These are phyloP conservation scores for Phortica magna DNA, from an alignment of 2,888 invertebrate genomes.

Conservation along the genomic window DNA sequence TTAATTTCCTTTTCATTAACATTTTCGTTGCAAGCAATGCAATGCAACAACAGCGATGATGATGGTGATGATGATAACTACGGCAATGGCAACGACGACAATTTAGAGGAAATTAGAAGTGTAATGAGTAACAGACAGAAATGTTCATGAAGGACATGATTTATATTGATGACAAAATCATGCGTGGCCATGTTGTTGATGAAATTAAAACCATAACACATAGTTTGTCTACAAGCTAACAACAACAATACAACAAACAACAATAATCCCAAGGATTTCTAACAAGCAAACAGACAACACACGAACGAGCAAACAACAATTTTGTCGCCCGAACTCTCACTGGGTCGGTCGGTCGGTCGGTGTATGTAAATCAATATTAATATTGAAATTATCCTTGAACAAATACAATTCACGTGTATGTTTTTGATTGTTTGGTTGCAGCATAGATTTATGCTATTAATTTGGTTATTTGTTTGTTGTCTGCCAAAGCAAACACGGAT, in stretches of 20 bases:
- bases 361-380: constrained; percentile 50
- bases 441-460: background rate
- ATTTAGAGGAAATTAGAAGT: constrained; percentile 56
- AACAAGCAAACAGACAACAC: background rate
- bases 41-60: background rate
- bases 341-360: background rate
- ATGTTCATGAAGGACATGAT: constrained; percentile 45
- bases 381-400: constrained; percentile 42
- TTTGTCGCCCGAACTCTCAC: background rate
- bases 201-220: constrained; percentile 24
- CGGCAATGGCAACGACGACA: constrained; percentile 20
- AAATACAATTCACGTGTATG: background rate
- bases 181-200: constrained; percentile 19
- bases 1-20: constrained; percentile 65
- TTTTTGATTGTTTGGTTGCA: background rate
- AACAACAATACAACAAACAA: background rate
- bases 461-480: background rate
- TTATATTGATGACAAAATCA: constrained; percentile 58
- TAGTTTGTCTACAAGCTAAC: background rate
- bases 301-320: background rate
- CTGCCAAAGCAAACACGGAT: background rate
- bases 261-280: background rate
- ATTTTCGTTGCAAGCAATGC: constrained; percentile 44
- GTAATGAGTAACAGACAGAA: constrained; percentile 50
- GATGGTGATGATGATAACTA: background rate